Evolutionary conservation across 2,113 vertebrate genomes (phyloP).

Genomic region (Carettochelys insculpta): DNA sequence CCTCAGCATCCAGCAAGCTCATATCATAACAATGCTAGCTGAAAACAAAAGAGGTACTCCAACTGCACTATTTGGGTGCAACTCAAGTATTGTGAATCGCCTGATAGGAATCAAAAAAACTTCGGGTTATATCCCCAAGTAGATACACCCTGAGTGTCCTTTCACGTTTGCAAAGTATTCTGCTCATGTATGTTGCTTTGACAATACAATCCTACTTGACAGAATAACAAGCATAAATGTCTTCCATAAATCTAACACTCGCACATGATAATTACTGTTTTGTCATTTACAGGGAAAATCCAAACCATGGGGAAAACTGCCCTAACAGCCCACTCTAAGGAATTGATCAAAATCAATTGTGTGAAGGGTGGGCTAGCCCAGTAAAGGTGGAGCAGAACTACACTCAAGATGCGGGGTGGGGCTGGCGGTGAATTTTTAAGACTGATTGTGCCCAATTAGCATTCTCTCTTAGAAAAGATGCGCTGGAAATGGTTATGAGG

Average conservation of each 20-base stretch:
- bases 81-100: too few relatives aligned
- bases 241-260: conserved; percentile 15
- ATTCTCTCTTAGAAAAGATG: background rate
- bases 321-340: background rate
- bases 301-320: background rate
- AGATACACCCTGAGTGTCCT: background rate
- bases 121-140: too few relatives aligned
- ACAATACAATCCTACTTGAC: conserved; percentile 2
- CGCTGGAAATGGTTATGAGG: background rate
- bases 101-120: too few relatives aligned
- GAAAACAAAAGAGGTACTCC: too few relatives aligned
- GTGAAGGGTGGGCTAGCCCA: background rate
- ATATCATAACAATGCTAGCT: too few relatives aligned
- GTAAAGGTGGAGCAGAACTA: background rate
- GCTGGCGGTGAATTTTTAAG: background rate
- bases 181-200: conserved; percentile 1
- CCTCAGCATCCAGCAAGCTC: too few relatives aligned
- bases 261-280: background rate
- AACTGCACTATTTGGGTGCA: too few relatives aligned
- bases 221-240: conserved; percentile 16
- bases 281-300: background rate
- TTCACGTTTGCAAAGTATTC: conserved; percentile 34
- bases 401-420: background rate
- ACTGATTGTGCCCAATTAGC: background rate
- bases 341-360: background rate